These are phyloP conservation scores for Chlorospingus semifuscus DNA, from an alignment of 2,797 vertebrate species.

Conservation along the genomic window DNA sequence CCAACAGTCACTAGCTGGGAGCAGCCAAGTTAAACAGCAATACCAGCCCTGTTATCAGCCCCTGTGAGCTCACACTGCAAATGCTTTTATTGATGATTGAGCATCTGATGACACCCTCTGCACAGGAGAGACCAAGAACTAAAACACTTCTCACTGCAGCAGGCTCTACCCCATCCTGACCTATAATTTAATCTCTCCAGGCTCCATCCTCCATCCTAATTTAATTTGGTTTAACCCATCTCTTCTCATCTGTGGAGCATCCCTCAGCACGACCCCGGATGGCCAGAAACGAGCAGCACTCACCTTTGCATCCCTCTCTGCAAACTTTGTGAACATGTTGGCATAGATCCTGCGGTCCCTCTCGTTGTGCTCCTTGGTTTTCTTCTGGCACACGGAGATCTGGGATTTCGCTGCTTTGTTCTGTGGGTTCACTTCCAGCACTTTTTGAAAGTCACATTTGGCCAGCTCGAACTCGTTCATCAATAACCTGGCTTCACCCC, in stretches of 20 bases:
- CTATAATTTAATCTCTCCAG: background rate
- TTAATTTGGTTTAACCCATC: background rate
- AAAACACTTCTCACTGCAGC: background rate
- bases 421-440: constrained; percentile 87
- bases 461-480: constrained; percentile 92
- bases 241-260: background rate
- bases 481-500: constrained; percentile 87
- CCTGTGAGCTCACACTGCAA: background rate
- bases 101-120: background rate
- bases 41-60: background rate
- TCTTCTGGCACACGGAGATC: constrained; percentile 87
- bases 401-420: constrained; percentile 89
- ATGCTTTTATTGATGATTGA: background rate
- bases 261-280: background rate
- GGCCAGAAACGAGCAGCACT: background rate
- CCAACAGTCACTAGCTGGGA: background rate
- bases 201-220: background rate
- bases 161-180: background rate
- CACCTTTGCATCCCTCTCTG: constrained; percentile 92
- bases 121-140: background rate
- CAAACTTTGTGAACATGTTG: constrained; percentile 98
- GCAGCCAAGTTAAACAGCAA: background rate
- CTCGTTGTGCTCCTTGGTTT: constrained; percentile 91
- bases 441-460: constrained; percentile 87
- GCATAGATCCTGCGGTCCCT: constrained; percentile 90